Base-by-base conservation (phyloP, 2,113 vertebrate species). In the Rostratula benghalensis region DNA sequence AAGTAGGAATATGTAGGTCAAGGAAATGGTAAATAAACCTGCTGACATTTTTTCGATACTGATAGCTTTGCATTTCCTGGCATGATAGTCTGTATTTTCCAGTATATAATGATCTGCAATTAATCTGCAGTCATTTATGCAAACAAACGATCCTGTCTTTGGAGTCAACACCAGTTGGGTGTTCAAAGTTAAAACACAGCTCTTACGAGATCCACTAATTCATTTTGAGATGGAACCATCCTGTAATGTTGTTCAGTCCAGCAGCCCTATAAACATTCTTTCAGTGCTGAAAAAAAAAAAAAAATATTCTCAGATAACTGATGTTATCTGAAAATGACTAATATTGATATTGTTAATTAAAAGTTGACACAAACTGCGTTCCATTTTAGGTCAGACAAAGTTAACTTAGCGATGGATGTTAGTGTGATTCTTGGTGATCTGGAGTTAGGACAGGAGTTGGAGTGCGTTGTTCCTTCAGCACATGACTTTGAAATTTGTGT, bases 181-280 rank as follows among this genome's bases (percentile, higher is more conserved):
- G 31, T 91, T 93, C 82, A 84, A 89, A 92, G 80, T 86, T 87
- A 94, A 86, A 90, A 41, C 15, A 95, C 94, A 91, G 67, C 60
- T 54, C 28, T 73, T 95, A 37, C 0, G 3, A 70, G 54, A 88
- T 78, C 68, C 83, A 46, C 50, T 92, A 89, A 88, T 92, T 78
- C 41, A 37, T 97, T 97, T 91, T 5, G 50, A 89, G 70, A 53
- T 68, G 53, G 50, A 96, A 10, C n/a, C 33, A 56, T 87, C 71
- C 56, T 93, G 33, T 39, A 65, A 41, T 59, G 20, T 91, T 63
- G 89, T 91, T 90, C 89, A 83, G 53, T 13, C 68, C 56, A 95
- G n/a, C 31, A 95, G 61, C 53, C 41, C 82, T 90, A 25, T 69
- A 91, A 90, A 60, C 68, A 65, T 92, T 93, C 60, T 67, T 78